Evolutionary conservation across 1,140 invertebrate species (phyloP).

Genomic region (Caenorhabditis briggsae): DNA sequence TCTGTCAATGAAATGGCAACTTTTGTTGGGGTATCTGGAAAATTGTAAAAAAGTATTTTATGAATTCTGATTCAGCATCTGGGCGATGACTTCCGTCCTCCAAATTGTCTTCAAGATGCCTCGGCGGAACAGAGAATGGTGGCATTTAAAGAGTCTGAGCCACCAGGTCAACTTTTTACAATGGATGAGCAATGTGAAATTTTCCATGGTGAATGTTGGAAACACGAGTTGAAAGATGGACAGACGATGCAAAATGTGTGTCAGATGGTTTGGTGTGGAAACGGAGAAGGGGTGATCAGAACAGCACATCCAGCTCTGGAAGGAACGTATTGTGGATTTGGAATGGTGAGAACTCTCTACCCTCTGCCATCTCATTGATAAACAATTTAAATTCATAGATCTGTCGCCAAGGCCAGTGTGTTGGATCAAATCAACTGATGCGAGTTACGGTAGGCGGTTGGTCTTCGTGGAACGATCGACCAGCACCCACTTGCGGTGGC

Average conservation of each 20-base stretch:
- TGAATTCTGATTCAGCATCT: slow-evolving; percentile 12
- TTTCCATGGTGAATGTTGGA: slow-evolving; percentile 71
- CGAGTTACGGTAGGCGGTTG: slow-evolving; percentile 55
- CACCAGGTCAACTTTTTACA: slow-evolving; percentile 66
- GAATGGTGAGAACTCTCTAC: slow-evolving; percentile 49
- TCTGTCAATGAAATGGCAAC: slow-evolving; percentile 65
- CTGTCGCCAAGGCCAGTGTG: slow-evolving; percentile 64
- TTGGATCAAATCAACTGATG: slow-evolving; percentile 46
- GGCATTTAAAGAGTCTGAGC: slow-evolving; percentile 58
- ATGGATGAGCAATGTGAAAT: slow-evolving; percentile 68
- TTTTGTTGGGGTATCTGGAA: slow-evolving; percentile 56
- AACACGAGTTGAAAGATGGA: slow-evolving; percentile 68
- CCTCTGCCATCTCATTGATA: not conserved
- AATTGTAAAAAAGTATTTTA: too few relatives aligned
- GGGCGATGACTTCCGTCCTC: slow-evolving; percentile 47
- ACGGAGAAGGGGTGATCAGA: slow-evolving; percentile 68
- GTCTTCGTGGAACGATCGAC: slow-evolving; percentile 66
- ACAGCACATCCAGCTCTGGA: slow-evolving; percentile 69
- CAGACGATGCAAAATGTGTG: slow-evolving; percentile 66
- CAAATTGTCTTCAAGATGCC: slow-evolving; percentile 58
- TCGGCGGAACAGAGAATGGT: slow-evolving; percentile 55
- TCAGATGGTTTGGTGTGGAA: slow-evolving; percentile 70
- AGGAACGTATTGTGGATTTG: slow-evolving; percentile 67
- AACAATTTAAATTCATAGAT: slow-evolving; percentile 43
- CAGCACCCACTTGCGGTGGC: slow-evolving; percentile 62